Evolutionary conservation across 1,140 invertebrate species (phyloP).

Genomic region (Belonocnema kinseyi): DNA sequence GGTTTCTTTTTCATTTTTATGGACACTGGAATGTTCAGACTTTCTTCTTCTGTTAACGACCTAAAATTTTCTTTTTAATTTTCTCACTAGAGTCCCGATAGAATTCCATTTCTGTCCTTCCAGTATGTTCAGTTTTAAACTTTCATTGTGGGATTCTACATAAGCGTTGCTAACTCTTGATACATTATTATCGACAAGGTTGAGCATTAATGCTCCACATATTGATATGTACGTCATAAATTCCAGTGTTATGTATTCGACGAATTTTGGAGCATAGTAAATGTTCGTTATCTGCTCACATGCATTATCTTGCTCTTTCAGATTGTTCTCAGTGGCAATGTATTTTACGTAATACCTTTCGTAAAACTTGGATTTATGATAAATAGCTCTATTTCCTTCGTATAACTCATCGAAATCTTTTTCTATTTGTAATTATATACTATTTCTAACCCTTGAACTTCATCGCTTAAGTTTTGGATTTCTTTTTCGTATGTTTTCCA

Average conservation of each 20-base stretch:
- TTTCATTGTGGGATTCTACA: conserved; percentile 33
- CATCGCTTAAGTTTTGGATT: not conserved
- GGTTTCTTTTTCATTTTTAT: not conserved
- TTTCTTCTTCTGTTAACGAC: not conserved
- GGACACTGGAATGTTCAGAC: no score
- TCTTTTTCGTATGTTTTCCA: not conserved
- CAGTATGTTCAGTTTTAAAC: conserved; percentile 26
- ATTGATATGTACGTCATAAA: conserved; percentile 37
- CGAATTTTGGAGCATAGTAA: conserved; percentile 35
- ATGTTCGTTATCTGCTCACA: not conserved
- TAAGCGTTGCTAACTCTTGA: conserved; percentile 42
- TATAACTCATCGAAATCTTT: not conserved
- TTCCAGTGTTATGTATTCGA: conserved; percentile 13
- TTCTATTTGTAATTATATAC: not conserved
- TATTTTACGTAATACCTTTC: not conserved
- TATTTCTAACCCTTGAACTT: not conserved
- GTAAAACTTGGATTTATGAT: conserved; percentile 2
- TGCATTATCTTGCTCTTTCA: not conserved
- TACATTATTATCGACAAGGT: conserved; percentile 17
- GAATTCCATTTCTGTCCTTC: not conserved
- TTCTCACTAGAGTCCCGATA: conserved; percentile 8
- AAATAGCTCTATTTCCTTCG: not conserved
- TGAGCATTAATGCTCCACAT: conserved; percentile 32
- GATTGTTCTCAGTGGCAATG: not conserved
- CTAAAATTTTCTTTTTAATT: conserved; percentile 23